Conservation (phyloP, 2,888 invertebrate genomes). For the Drosophila seclusa region DNA sequence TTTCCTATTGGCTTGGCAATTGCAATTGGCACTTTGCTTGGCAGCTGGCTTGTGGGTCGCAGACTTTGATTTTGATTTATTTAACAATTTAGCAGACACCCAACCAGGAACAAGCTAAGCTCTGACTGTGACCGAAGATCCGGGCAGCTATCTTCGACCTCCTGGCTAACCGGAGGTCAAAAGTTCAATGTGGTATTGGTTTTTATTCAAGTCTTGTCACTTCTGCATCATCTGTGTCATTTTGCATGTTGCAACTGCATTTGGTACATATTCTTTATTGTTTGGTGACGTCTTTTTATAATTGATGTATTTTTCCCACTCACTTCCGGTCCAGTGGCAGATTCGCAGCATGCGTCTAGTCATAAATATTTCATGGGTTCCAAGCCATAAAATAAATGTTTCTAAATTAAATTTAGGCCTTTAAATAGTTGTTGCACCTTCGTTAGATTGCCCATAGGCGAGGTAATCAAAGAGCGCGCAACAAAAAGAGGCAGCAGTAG, state of each 20-base stretch:
- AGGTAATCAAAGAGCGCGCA: background rate
- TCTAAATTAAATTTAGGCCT: no score
- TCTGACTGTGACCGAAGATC: slow-evolving; percentile 43
- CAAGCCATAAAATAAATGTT: no score
- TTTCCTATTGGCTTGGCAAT: slow-evolving; percentile 40
- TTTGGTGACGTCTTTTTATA: background rate
- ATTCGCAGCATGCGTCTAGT: background rate
- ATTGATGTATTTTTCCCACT: background rate
- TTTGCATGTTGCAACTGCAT: slow-evolving; percentile 4
- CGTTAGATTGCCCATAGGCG: background rate
- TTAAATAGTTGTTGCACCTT: background rate
- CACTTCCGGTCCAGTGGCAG: background rate
- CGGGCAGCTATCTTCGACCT: background rate
- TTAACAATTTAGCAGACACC: slow-evolving; percentile 72
- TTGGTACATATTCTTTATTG: background rate
- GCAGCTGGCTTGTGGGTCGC: slow-evolving; percentile 50
- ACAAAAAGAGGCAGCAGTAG: slow-evolving; percentile 19
- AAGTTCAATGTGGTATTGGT: slow-evolving; percentile 31
- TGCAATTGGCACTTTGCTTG: slow-evolving; percentile 76
- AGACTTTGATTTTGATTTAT: slow-evolving; percentile 72
- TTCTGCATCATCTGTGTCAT: slow-evolving; percentile 6
- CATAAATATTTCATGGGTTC: no score
- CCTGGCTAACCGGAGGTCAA: slow-evolving; percentile 33
- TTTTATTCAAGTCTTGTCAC: slow-evolving; percentile 1
- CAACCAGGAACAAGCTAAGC: slow-evolving; percentile 55